Percentiles rank a stretch among this genome's conserved stretches.
Conservation (phyloP, 2,797 vertebrate species). For the Periophthalmus magnuspinnatus region DNA sequence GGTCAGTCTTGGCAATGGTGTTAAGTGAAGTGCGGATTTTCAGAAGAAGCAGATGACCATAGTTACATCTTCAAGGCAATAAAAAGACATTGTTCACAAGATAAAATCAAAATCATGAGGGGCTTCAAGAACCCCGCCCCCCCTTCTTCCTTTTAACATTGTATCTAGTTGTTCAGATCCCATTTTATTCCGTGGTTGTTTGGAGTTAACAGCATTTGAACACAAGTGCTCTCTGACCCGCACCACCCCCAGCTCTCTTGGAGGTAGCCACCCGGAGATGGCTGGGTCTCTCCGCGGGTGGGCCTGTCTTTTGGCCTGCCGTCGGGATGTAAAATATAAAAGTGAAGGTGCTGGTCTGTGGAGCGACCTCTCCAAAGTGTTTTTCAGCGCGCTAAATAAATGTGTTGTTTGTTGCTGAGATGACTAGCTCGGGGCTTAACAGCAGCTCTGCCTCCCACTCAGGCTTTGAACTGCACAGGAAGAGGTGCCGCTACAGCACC, state of each 20-base stretch:
- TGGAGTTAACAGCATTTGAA: background rate
- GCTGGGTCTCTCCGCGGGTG: background rate
- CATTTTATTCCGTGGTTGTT: background rate
- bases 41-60: too few relatives aligned
- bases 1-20: too few relatives aligned
- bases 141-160: background rate
- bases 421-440: slow-evolving; percentile 6
- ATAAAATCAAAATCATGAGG: too few relatives aligned
- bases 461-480: slow-evolving; percentile 14
- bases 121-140: too few relatives aligned
- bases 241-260: background rate
- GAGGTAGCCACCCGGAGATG: background rate
- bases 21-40: too few relatives aligned
- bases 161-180: background rate
- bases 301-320: slow-evolving; percentile 2
- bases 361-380: slow-evolving; percentile 21
- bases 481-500: slow-evolving; percentile 9
- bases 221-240: background rate
- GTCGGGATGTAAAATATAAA: slow-evolving; percentile 16
- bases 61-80: too few relatives aligned
- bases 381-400: slow-evolving; percentile 12
- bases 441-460: slow-evolving; percentile 13
- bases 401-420: slow-evolving; percentile 21
- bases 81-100: too few relatives aligned
- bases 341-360: slow-evolving; percentile 18